A percentile compares a stretch with the other conserved stretches of the same genome.
Conservation (phyloP, 2,797 vertebrate genomes). For the Sternotherus odoratus region DNA sequence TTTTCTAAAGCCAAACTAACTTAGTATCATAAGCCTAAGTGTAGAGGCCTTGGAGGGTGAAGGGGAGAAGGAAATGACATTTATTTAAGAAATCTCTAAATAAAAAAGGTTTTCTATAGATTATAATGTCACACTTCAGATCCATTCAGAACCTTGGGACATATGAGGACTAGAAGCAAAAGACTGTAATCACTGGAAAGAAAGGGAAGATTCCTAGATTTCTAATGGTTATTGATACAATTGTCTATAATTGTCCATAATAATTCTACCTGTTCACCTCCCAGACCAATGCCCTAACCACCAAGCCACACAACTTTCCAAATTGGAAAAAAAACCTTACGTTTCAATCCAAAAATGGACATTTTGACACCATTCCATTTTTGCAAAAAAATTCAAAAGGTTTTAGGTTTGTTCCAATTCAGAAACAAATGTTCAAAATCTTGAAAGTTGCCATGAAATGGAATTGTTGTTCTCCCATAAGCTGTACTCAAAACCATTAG, state of each 20-base stretch:
- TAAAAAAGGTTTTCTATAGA: background rate
- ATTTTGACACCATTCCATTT: background rate
- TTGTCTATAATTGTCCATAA: too few relatives aligned
- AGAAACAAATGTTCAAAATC: background rate
- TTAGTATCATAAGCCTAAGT: background rate
- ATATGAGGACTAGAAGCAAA: background rate
- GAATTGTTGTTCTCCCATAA: background rate
- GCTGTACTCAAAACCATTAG: too few relatives aligned
- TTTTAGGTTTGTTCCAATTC: background rate
- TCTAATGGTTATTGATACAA: background rate
- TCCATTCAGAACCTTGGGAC: background rate
- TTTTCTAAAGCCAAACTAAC: background rate
- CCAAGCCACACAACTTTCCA: background rate
- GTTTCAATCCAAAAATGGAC: background rate
- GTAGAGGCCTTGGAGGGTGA: background rate
- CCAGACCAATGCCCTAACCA: background rate
- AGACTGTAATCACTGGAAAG: background rate
- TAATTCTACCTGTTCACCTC: background rate
- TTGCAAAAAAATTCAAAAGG: background rate
- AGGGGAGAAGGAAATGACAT: background rate
- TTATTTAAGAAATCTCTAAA: background rate
- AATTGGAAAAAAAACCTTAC: background rate
- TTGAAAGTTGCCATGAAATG: background rate
- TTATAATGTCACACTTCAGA: accelerated
- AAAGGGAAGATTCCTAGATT: background rate